These are phyloP conservation scores for Serranus cabrilla DNA, from an alignment of 2,797 vertebrate genomes.

Conservation along the genomic window DNA sequence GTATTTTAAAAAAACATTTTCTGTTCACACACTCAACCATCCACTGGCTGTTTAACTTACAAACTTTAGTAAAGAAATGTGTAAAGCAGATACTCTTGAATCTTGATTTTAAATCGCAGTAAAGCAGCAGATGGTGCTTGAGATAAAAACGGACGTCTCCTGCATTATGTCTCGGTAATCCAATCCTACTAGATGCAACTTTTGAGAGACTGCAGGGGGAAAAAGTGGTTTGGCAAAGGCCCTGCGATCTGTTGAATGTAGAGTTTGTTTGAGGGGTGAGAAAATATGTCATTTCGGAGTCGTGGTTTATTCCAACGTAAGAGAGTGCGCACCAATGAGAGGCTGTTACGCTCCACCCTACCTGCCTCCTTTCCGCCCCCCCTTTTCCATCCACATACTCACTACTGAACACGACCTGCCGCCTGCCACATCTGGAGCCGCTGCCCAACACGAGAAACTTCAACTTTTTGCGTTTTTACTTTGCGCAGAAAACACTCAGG, in stretches of 20 bases:
- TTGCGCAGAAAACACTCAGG: conserved; percentile 49
- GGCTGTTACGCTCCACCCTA: conserved; percentile 71
- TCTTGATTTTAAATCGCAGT: background rate
- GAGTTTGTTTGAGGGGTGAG: conserved; percentile 85
- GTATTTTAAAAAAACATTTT: background rate
- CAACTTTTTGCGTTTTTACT: conserved; percentile 58
- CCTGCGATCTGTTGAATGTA: conserved; percentile 82
- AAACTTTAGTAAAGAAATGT: background rate
- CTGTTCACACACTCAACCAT: conserved; percentile 6
- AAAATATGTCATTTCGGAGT: conserved; percentile 84
- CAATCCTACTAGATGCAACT: conserved; percentile 74
- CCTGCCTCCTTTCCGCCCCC: conserved; percentile 73
- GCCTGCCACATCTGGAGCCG: conserved; percentile 81
- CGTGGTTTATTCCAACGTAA: conserved; percentile 83
- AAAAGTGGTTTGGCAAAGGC: conserved; percentile 78
- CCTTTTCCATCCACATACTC: conserved; percentile 80
- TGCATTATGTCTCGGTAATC: conserved; percentile 79
- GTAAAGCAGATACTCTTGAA: background rate
- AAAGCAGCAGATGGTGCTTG: conserved; percentile 24
- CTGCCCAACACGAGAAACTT: conserved; percentile 69
- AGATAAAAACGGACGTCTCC: conserved; percentile 49
- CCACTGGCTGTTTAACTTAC: conserved; percentile 17
- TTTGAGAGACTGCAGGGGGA: conserved; percentile 78
- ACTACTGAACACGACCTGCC: conserved; percentile 74
- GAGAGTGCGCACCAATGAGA: conserved; percentile 81